Conservation (phyloP, 2,113 vertebrate species). For the Mungos mungo region DNA sequence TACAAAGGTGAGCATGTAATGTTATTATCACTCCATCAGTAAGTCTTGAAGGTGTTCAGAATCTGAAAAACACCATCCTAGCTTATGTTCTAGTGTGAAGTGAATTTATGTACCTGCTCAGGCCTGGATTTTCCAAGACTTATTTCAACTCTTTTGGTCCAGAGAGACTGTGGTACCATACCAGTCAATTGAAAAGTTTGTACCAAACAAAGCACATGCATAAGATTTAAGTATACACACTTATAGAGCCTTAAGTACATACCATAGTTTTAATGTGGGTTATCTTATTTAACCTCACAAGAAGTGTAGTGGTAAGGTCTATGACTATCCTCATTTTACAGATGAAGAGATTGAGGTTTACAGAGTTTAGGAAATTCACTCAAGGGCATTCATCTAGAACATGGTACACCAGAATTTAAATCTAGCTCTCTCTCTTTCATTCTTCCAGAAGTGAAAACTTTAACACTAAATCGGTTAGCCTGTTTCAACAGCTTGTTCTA, state of each 20-base stretch:
- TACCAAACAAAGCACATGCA: conserved; percentile 7
- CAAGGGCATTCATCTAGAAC: neutral
- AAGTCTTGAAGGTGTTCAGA: neutral
- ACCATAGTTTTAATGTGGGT: neutral
- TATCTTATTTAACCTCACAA: conserved; percentile 41
- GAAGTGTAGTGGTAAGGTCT: neutral
- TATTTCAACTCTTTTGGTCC: conserved; percentile 18
- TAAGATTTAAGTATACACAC: conserved; percentile 30
- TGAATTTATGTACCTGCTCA: conserved; percentile 11
- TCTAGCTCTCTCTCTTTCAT: neutral
- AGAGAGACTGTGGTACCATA: conserved; percentile 35
- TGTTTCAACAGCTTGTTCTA: neutral
- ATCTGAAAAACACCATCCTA: conserved; percentile 57
- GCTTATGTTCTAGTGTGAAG: conserved; percentile 52
- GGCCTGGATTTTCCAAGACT: conserved; percentile 47
- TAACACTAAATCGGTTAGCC: neutral
- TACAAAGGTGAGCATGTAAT: conserved; percentile 37
- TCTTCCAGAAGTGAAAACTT: neutral
- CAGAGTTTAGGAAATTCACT: neutral
- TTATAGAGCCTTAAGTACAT: conserved; percentile 37
- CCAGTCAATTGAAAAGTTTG: conserved; percentile 63
- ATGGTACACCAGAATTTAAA: neutral
- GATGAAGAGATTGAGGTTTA: conserved; percentile 25
- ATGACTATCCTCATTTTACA: neutral
- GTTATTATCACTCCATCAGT: conserved; percentile 50